Evolutionary conservation across 23 tunicate species (phyloP), one percentile per base, ranked within the genome.

Genomic region (Trididemnum miniatum): DNA sequence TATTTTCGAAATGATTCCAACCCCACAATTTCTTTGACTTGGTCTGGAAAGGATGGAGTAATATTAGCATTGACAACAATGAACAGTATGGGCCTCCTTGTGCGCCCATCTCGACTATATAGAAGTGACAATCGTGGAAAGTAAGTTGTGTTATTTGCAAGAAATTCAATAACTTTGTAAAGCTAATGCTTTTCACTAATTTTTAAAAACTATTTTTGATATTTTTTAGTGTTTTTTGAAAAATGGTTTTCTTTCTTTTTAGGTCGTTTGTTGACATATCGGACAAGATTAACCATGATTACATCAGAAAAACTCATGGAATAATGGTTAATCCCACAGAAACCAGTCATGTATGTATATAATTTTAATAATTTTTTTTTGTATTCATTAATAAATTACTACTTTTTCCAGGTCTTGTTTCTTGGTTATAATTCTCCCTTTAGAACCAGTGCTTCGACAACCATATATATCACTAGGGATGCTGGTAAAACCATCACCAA

Each of bases 41-140:
- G 98, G 98, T 54, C 82, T 81, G 98, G 98, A 30, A 77, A 71
- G 1, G 33, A 82, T 44, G 98, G 98, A 33, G 85, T 76, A 3
- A 71, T 95, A 26, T 59, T 95, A 20, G 98, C 91, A 27, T 71
- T 89, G 15, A 89, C 98, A 28, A 82, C 89, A 5, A 73, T 72
- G 76, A 80, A 34, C 65, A 29, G 59, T 72, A 27, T 24, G 37
- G 72, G 77, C 4, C 34, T 87, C 15, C 9, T 73, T 23, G 23
- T 62, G 37, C 76, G 37, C 26, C 50, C 82, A 15, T 92, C 97
- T 1, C 59, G 59, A 72, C 85, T 92, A 15, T 92, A 92, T 64
- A 78, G 92, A 54, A 92, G 97, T 62, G 59, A 64, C 0, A 78
- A 92, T 62, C 86, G 85, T 82, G 97, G 97, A 83, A 83, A 84